phyloP scores from a whole-genome alignment of 2,888 invertebrate genomes.

The Morinoia aosen region DNA sequence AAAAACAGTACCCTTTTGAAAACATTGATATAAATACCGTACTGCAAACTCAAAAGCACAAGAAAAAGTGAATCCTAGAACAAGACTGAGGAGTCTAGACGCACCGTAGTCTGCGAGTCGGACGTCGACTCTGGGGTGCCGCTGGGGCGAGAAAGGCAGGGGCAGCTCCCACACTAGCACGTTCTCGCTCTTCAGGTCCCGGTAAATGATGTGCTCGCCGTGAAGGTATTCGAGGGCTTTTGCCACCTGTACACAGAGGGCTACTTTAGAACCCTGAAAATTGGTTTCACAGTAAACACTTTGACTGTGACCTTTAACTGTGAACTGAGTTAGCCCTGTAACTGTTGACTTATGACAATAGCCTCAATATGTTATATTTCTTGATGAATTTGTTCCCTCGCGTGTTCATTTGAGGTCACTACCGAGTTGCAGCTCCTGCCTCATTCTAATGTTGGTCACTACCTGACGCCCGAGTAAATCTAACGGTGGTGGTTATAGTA shows the following conservation, averaged over 20 bases:
- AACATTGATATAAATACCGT: not conserved
- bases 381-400: too few species aligned
- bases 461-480: too few species aligned
- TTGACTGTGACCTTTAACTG: too few species aligned
- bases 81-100: not conserved
- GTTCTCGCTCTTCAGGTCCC: conserved; percentile 95
- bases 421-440: too few species aligned
- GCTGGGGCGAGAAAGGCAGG: conserved; percentile 77
- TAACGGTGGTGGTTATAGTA: too few species aligned
- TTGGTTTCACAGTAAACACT: not conserved
- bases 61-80: not conserved
- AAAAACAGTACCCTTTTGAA: too few species aligned
- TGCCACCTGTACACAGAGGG: conserved; percentile 77
- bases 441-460: too few species aligned
- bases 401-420: too few species aligned
- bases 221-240: conserved; percentile 96
- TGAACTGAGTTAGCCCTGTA: too few species aligned
- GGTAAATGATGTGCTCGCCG: conserved; percentile 91
- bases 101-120: conserved; percentile 96
- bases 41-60: too few species aligned
- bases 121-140: conserved; percentile 80
- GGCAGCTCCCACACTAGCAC: conserved; percentile 98
- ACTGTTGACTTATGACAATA: too few species aligned
- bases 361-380: too few species aligned
- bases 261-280: conserved; percentile 59